Percentiles rank a stretch among this genome's conserved stretches.
These are phyloP conservation scores for Meleagris gallopavo DNA, from an alignment of 2,113 vertebrate genomes.

Conservation along the genomic window DNA sequence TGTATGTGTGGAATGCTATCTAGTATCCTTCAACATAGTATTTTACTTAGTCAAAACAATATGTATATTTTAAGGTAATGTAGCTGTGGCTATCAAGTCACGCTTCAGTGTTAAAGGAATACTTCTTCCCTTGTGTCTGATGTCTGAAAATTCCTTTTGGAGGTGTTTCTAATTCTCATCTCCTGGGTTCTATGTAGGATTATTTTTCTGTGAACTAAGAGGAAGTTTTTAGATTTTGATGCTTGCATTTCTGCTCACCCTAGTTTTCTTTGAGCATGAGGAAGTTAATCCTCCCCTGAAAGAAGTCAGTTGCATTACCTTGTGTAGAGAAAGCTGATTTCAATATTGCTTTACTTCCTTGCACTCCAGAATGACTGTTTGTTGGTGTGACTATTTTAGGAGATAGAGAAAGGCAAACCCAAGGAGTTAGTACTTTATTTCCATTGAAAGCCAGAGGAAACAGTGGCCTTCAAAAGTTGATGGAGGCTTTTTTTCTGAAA, in stretches of 20 bases:
- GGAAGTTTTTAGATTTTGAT: slow-evolving; percentile 20
- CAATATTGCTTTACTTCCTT: not conserved
- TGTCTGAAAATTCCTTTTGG: not conserved
- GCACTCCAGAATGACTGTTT: not conserved
- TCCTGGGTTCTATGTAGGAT: not conserved
- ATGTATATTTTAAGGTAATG: not conserved
- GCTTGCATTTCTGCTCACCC: slow-evolving; percentile 19
- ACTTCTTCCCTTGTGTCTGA: not conserved
- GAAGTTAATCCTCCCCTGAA: slow-evolving; percentile 37
- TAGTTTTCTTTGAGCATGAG: slow-evolving; percentile 40
- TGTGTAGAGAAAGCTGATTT: slow-evolving; percentile 1
- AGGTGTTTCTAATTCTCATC: not conserved
- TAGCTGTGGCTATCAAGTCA: not conserved
- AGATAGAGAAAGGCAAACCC: not conserved
- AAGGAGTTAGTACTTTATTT: not conserved
- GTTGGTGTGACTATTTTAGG: not conserved
- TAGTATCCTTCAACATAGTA: not conserved
- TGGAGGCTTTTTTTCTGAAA: not conserved
- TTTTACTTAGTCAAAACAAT: not conserved
- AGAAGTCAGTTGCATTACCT: slow-evolving; percentile 2
- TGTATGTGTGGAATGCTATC: not conserved
- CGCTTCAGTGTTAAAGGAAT: not conserved
- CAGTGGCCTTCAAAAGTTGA: not conserved
- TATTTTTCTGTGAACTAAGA: slow-evolving; percentile 15
- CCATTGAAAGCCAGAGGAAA: not conserved